A percentile compares a stretch with the other conserved stretches of the same genome.
These are phyloP conservation scores for Fabriciana adippe DNA, from an alignment of 2,888 invertebrate genomes.

Conservation along the genomic window DNA sequence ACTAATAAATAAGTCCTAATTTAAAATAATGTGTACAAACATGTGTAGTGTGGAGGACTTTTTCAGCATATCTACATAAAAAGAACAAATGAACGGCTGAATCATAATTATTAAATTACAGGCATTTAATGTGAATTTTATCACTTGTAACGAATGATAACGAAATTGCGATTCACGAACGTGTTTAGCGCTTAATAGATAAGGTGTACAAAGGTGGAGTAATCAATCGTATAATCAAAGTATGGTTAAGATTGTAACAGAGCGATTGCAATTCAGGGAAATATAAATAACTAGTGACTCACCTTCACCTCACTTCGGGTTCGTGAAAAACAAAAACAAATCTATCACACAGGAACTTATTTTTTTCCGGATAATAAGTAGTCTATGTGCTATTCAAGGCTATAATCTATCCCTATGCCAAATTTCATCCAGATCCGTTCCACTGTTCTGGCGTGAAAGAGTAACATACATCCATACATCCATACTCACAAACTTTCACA, in stretches of 20 bases:
- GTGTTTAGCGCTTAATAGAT: conserved; percentile 3
- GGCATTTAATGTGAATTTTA: conserved; percentile 9
- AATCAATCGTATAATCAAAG: conserved; percentile 1
- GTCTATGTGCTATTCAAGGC: too few relatives aligned
- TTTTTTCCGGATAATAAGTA: too few relatives aligned
- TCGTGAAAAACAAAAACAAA: too few relatives aligned
- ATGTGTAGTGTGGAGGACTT: background rate
- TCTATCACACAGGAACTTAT: too few relatives aligned
- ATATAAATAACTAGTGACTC: background rate
- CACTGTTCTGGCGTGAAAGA: too few relatives aligned
- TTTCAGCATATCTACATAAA: background rate
- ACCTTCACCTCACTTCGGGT: too few relatives aligned
- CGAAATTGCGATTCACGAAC: conserved; percentile 11
- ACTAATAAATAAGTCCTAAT: background rate
- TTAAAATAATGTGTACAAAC: too few relatives aligned
- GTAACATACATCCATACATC: too few relatives aligned
- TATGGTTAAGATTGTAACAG: background rate
- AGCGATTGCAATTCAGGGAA: background rate
- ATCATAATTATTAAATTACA: conserved; percentile 6
- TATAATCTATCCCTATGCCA: too few relatives aligned
- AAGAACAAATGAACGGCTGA: background rate
- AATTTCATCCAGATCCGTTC: too few relatives aligned
- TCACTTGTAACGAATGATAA: conserved; percentile 1
- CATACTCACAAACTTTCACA: too few relatives aligned
- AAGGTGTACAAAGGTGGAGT: background rate